Evolutionary conservation across 1,140 invertebrate genomes (phyloP), one percentile per base, ranked within the genome.

Genomic region (Neuroterus valhalla): DNA sequence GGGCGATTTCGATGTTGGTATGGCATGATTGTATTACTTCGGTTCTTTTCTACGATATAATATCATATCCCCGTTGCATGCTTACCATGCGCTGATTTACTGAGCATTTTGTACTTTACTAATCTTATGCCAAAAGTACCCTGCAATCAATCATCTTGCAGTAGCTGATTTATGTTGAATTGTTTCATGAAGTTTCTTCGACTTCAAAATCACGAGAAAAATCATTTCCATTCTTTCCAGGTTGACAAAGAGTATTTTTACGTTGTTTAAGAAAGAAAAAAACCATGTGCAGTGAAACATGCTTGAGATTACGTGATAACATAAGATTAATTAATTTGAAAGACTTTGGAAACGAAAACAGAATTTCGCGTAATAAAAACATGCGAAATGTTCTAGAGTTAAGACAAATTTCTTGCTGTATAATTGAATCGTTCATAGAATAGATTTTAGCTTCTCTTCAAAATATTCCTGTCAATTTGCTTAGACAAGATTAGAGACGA

Each of bases 331-430:
- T 38, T 38, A 6, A 38, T 0, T 38, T 38, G 6, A 38, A 38
- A 38, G 6, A 38, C 31, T 5, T 38, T 8, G 6, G 6, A 17
- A 52, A 23, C 2, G 6, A 11, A 23, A 52, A 52, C 11, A 21
- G 12, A 52, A 66, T 74, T 31, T 19, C 21, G 66, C 31, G 17
- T 19, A 10, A n/a, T n/a, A 19, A 15, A 31, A 21, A 21, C 21
- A 17, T 8, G 21, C 17, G 21, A 31, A 74, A 46, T 15, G 43
- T 77, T 72, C 55, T 77, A 55, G 12, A 62, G 23, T 19, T 10
- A 68, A 26, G 42, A 15, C 46, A 75, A 70, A 50, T 75, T 55
- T 68, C 31, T 78, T 77, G 80, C 74, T 78, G 70, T 62, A 68
- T 72, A 31, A 74, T 42, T 50, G 77, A 74, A 19, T 46, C 23